Conservation (phyloP, 2,797 vertebrate species). For the Coreius guichenoti region DNA sequence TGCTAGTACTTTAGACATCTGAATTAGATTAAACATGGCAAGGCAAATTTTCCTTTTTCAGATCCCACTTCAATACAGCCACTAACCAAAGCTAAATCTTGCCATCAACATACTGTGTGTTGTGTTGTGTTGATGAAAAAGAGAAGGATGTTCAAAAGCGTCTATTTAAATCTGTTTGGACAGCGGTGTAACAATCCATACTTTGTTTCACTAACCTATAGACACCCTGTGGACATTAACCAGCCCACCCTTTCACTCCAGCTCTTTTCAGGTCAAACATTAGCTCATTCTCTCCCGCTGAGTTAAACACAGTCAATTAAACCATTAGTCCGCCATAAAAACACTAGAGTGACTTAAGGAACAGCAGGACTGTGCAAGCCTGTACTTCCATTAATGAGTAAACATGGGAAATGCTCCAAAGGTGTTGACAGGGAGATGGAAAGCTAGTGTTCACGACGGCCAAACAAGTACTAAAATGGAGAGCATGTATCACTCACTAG, state of each 20-base stretch:
- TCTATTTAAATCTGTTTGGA: slow-evolving; percentile 7
- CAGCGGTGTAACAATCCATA: slow-evolving; percentile 17
- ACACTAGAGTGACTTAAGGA: slow-evolving; percentile 15
- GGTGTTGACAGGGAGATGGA: slow-evolving; percentile 25
- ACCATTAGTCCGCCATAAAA: slow-evolving; percentile 34
- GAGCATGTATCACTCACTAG: background rate
- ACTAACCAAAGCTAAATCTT: slow-evolving; percentile 25
- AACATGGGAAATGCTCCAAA: slow-evolving; percentile 25
- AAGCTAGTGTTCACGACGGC: slow-evolving; percentile 4
- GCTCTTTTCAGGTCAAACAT: slow-evolving; percentile 45
- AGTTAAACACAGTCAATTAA: slow-evolving; percentile 36
- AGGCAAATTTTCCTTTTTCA: slow-evolving; percentile 18
- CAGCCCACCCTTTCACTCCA: background rate
- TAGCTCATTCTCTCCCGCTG: slow-evolving; percentile 41
- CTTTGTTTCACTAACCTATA: slow-evolving; percentile 30
- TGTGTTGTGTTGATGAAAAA: background rate
- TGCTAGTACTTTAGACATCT: background rate
- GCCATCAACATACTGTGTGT: background rate
- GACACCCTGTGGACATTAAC: slow-evolving; percentile 17
- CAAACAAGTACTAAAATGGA: background rate
- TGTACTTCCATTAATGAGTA: slow-evolving; percentile 31
- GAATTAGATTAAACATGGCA: slow-evolving; percentile 8
- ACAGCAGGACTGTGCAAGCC: slow-evolving; percentile 25
- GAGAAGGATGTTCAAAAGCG: background rate
- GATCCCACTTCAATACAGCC: slow-evolving; percentile 26